Conservation (phyloP, 2,113 vertebrate genomes). For the Gadus chalcogrammus region DNA sequence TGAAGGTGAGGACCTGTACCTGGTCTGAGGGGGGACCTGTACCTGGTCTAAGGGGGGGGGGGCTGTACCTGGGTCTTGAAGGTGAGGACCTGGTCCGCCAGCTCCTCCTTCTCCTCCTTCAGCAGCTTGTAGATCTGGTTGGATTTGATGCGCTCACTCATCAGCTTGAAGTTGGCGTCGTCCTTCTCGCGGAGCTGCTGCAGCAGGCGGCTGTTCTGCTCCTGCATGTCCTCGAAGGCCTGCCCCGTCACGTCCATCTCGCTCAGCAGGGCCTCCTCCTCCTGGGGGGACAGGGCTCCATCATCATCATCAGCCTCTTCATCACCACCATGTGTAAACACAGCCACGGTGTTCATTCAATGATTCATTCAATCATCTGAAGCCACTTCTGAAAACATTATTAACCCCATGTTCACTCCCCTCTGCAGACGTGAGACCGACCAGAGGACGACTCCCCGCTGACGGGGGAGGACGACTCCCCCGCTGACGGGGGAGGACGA, state of each 20-base stretch:
- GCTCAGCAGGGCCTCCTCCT: conserved; percentile 89
- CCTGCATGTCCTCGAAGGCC: conserved; percentile 96
- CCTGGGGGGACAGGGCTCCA: conserved; percentile 62
- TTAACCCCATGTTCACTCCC: too few relatives aligned
- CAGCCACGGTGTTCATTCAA: background rate
- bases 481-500: too few relatives aligned
- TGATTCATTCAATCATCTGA: too few relatives aligned
- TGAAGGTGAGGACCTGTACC: too few relatives aligned
- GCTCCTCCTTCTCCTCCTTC: conserved; percentile 88
- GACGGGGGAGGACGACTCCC: too few relatives aligned
- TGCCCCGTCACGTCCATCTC: conserved; percentile 96
- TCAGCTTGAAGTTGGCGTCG: conserved; percentile 93
- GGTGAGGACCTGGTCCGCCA: conserved; percentile 87
- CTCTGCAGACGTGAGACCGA: too few relatives aligned
- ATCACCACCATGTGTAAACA: background rate
- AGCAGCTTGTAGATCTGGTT: conserved; percentile 96
- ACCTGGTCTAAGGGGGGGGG: too few relatives aligned
- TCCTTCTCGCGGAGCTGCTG: conserved; percentile 92
- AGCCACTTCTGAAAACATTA: too few relatives aligned
- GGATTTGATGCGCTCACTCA: conserved; percentile 93
- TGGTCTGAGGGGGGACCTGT: too few relatives aligned
- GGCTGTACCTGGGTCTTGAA: conserved; percentile 87
- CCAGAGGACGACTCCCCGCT: too few relatives aligned
- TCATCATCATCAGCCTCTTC: background rate
- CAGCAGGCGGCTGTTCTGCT: conserved; percentile 89